Conservation (phyloP, 2,113 vertebrate species). For the Upupa epops region DNA sequence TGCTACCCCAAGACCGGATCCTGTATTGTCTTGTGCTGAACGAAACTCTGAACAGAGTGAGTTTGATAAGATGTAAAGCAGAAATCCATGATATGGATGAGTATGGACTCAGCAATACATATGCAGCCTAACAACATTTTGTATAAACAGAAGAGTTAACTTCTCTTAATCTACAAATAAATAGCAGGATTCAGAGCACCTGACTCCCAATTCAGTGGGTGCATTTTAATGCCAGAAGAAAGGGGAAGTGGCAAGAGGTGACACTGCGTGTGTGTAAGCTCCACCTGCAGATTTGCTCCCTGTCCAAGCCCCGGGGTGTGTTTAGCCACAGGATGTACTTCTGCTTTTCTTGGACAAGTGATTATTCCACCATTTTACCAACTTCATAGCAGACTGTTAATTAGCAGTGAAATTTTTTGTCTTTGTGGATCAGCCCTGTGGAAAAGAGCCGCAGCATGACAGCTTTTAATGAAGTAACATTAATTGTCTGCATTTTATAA, state of each 20-base stretch:
- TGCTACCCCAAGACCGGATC: neutral
- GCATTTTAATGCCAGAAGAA: neutral
- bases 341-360: neutral
- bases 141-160: neutral
- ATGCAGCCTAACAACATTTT: neutral
- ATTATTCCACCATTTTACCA: neutral
- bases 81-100: neutral
- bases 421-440: neutral
- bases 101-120: neutral
- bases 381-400: neutral
- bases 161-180: neutral
- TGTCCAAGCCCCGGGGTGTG: fast-evolving
- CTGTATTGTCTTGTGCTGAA: neutral
- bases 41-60: fast-evolving
- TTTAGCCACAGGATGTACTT: neutral
- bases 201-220: neutral
- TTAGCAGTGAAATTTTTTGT: neutral
- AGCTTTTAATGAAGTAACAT: neutral
- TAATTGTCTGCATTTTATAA: neutral
- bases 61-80: neutral
- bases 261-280: fast-evolving
- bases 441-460: neutral
- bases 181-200: neutral
- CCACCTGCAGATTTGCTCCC: neutral
- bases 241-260: neutral